A percentile compares a stretch with the other conserved stretches of the same genome.
Evolutionary conservation across 1,140 invertebrate genomes (phyloP).

Genomic region (Aphelinus certus): DNA sequence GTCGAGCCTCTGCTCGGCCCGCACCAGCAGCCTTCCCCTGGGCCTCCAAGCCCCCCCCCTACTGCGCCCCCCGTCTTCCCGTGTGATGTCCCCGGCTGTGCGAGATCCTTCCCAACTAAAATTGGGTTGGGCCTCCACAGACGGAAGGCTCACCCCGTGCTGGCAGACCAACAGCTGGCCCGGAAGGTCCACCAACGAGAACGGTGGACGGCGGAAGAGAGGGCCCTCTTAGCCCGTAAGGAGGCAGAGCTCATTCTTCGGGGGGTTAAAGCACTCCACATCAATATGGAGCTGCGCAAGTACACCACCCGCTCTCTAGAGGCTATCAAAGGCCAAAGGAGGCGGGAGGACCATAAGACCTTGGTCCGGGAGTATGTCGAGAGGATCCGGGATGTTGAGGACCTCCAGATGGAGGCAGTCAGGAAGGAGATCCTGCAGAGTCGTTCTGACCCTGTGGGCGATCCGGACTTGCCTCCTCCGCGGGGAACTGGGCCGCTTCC

Average conservation of each 20-base stretch:
- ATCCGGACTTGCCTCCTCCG: background rate
- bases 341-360: background rate
- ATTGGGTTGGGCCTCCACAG: slow-evolving; percentile 41
- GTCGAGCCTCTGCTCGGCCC: too few species aligned
- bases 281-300: slow-evolving; percentile 14
- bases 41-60: too few species aligned
- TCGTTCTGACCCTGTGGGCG: background rate
- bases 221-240: slow-evolving; percentile 22
- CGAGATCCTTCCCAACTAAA: background rate
- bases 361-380: too few species aligned
- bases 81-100: slow-evolving; percentile 36
- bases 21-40: background rate
- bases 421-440: background rate
- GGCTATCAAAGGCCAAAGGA: slow-evolving; percentile 37
- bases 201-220: slow-evolving; percentile 37
- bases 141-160: slow-evolving; percentile 33
- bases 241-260: slow-evolving; percentile 22
- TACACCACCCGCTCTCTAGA: slow-evolving; percentile 29
- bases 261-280: background rate
- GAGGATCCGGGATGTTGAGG: background rate
- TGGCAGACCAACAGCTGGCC: slow-evolving; percentile 30
- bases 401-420: background rate
- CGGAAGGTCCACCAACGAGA: background rate
- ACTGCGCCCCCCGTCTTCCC: background rate
- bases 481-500: background rate